Percentiles rank a stretch among this genome's conserved stretches.
Evolutionary conservation across 2,113 vertebrate species (phyloP).

Genomic region (Ictidomys tridecemlineatus): DNA sequence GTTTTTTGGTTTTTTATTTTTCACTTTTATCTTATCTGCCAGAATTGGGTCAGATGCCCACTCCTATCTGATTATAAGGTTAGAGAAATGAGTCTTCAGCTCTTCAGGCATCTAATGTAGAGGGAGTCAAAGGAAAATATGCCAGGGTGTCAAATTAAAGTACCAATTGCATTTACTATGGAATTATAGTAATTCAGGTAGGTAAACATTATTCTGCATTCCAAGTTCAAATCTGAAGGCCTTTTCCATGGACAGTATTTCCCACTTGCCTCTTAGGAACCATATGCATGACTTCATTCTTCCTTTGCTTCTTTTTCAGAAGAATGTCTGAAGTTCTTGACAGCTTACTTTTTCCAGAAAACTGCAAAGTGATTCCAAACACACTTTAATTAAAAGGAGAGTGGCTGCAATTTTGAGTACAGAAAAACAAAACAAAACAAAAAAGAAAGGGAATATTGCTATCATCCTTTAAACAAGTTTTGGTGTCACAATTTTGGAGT

Average conservation of each 20-base stretch:
- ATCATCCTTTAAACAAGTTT: conserved; percentile 7
- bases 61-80: not conserved
- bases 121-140: not conserved
- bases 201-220: not conserved
- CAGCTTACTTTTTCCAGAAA: not conserved
- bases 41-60: not conserved
- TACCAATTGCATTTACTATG: not conserved
- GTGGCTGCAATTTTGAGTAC: not conserved
- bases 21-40: not conserved
- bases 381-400: not conserved
- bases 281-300: not conserved
- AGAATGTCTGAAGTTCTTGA: not conserved
- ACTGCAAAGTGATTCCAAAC: not conserved
- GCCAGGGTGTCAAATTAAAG: not conserved
- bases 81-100: not conserved
- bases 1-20: not conserved
- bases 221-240: not conserved
- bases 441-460: not conserved
- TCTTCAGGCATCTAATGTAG: not conserved
- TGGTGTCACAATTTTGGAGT: not conserved
- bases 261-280: not conserved
- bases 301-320: not conserved
- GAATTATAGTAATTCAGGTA: not conserved
- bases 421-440: no score
- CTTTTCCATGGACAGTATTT: not conserved